Base-by-base conservation (phyloP, 2,888 invertebrate species). In the Drosophila cyrtoloma region DNA sequence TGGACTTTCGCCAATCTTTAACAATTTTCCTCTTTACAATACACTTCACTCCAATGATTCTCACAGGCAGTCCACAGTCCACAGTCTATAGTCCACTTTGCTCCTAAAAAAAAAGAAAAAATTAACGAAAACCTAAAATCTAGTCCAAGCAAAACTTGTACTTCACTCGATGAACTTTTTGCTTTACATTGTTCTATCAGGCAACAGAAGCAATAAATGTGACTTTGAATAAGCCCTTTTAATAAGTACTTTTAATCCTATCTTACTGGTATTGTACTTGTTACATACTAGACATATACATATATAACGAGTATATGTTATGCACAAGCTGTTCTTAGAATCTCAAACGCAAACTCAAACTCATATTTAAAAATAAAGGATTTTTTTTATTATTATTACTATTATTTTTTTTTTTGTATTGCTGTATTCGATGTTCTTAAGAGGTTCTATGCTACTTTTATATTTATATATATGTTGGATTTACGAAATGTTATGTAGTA, bases 161-260 rank as follows among this genome's bases (percentile, higher is more conserved):
- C 14, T 44, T 39, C n/a, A 39, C 26, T 39, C 37, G 12, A 56
- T 59, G 30, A 47, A 33, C 55, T 52, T 50, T 67, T 67, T 71
- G 65, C 64, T 65, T 67, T 66, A 62, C 52, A 39, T 68, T 47
- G 72, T 55, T 67, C 68, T 55, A 53, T 44, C 60, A 55, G 56
- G 39, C 61, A 77, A 60, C 56, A 66, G 62, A 33, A 73, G 63
- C 68, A 71, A 72, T 67, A 75, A 64, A 44, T 62, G 35, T 56
- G 47, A 66, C 79, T 69, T 47, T 37, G 22, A 42, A 42, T 37
- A 14, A 47, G 22, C 16, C 16, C 30, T 42, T 42, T 58, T 16
- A 22, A 16, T 58, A 19, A 32, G n/a, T 7, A 12, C 22, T 26
- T 16, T 60, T 26, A 16, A 28, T 33, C 44, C 33, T 14, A 55